Conservation (phyloP, 23 tunicate genomes). For the Styela clava region DNA sequence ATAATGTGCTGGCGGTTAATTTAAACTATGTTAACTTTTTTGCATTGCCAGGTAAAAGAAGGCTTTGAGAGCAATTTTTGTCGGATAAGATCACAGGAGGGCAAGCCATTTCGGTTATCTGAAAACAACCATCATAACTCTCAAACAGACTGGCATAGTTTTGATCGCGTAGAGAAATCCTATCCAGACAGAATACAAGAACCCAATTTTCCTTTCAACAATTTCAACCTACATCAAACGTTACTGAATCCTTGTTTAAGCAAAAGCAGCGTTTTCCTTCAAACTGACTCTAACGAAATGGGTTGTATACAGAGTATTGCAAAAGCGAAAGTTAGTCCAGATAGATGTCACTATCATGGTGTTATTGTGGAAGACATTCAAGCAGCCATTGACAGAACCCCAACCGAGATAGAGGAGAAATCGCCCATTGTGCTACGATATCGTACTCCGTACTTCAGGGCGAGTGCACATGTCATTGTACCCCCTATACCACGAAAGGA, state of each 20-base stretch:
- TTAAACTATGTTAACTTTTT: neutral
- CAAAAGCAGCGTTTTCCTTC: neutral
- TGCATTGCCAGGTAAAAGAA: neutral
- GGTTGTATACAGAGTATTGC: slow-evolving; percentile 89
- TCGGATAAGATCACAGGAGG: neutral
- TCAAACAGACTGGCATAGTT: neutral
- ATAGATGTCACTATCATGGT: slow-evolving; percentile 33
- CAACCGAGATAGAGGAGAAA: slow-evolving; percentile 82
- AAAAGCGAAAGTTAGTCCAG: slow-evolving; percentile 82
- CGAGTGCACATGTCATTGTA: slow-evolving; percentile 89
- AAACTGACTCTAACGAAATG: slow-evolving; percentile 42
- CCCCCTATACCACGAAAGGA: slow-evolving; percentile 92
- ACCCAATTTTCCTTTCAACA: slow-evolving; percentile 21
- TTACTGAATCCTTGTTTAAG: slow-evolving; percentile 10
- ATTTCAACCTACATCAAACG: neutral
- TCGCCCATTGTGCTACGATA: slow-evolving; percentile 91
- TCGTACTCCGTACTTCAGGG: slow-evolving; percentile 95
- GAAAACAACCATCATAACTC: neutral
- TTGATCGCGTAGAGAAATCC: neutral
- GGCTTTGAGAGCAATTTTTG: neutral
- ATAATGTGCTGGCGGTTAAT: too few relatives aligned
- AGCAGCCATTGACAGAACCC: slow-evolving; percentile 84
- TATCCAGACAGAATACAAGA: slow-evolving; percentile 1
- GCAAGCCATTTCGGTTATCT: neutral
- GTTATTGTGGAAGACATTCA: slow-evolving; percentile 64